Conservation (phyloP, 2,797 vertebrate species). For the Crypturellus tataupa region DNA sequence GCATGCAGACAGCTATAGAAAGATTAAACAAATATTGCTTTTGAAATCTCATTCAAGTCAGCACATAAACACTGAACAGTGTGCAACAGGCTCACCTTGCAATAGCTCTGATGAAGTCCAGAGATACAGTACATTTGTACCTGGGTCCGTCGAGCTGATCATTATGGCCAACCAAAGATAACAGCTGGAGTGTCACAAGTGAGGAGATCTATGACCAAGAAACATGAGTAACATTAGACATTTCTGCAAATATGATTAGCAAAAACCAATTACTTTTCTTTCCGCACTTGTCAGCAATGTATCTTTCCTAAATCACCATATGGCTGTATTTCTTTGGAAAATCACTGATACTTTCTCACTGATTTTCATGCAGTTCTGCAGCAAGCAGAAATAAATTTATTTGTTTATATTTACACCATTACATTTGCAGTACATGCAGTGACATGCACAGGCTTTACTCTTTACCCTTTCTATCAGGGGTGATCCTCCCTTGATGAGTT, state of each 20-base stretch:
- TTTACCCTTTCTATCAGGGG: neutral
- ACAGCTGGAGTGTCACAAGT: constrained; percentile 89
- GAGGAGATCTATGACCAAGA: constrained; percentile 80
- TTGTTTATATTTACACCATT: neutral
- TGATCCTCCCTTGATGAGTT: neutral
- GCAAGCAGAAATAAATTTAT: neutral
- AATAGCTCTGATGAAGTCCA: constrained; percentile 93
- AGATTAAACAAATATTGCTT: constrained; percentile 5
- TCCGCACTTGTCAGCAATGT: neutral
- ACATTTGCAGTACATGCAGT: neutral
- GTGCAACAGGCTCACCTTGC: constrained; percentile 76
- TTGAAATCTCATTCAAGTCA: constrained; percentile 42
- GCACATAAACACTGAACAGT: neutral
- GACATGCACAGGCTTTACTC: neutral
- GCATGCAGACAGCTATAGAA: constrained; percentile 8
- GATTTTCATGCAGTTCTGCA: neutral
- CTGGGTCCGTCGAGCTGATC: constrained; percentile 95
- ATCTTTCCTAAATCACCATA: neutral
- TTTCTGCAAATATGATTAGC: neutral
- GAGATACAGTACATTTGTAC: constrained; percentile 94
- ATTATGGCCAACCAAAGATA: constrained; percentile 88
- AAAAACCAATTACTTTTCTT: neutral
- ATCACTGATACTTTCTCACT: neutral
- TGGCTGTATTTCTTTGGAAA: neutral
- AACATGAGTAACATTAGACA: neutral